phyloP scores from a whole-genome alignment of 2,888 invertebrate genomes.

The Emmelina monodactyla region DNA sequence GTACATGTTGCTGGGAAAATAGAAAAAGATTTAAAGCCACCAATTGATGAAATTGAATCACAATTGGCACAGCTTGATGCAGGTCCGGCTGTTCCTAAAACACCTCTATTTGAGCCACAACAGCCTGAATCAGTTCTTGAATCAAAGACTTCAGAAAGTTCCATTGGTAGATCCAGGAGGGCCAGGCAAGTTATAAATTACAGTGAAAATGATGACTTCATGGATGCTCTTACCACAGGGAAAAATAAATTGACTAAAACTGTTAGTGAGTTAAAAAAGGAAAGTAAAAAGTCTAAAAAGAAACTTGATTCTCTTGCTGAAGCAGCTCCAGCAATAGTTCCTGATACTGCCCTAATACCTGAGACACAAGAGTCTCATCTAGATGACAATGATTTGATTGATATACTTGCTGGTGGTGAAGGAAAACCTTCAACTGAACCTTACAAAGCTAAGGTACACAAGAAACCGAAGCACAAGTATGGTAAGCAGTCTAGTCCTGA shows the following conservation, averaged over 20 bases:
- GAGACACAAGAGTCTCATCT: constrained; percentile 26
- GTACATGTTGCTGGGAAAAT: constrained; percentile 33
- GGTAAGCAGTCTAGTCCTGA: constrained; percentile 38
- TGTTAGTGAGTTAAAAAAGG: constrained; percentile 48
- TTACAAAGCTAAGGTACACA: constrained; percentile 29
- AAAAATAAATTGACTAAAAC: constrained; percentile 39
- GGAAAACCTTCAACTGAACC: constrained; percentile 25
- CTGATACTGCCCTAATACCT: constrained; percentile 22
- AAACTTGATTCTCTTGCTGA: constrained; percentile 26
- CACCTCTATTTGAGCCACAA: constrained; percentile 36
- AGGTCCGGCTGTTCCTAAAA: constrained; percentile 26
- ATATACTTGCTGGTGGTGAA: constrained; percentile 38
- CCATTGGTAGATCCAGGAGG: constrained; percentile 45
- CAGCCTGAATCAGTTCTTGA: constrained; percentile 44
- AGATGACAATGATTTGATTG: constrained; percentile 41
- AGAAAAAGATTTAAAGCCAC: constrained; percentile 23
- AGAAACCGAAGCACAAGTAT: constrained; percentile 41
- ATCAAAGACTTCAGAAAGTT: constrained; percentile 47
- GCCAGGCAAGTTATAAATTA: constrained; percentile 61
- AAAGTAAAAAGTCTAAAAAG: constrained; percentile 44
- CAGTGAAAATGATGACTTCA: constrained; percentile 64
- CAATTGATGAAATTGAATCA: constrained; percentile 42
- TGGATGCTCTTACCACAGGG: constrained; percentile 53
- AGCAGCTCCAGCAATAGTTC: constrained; percentile 12
- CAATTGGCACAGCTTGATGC: constrained; percentile 45